phyloP scores from a whole-genome alignment of 2,113 vertebrate species.

The Pluvianellus socialis region DNA sequence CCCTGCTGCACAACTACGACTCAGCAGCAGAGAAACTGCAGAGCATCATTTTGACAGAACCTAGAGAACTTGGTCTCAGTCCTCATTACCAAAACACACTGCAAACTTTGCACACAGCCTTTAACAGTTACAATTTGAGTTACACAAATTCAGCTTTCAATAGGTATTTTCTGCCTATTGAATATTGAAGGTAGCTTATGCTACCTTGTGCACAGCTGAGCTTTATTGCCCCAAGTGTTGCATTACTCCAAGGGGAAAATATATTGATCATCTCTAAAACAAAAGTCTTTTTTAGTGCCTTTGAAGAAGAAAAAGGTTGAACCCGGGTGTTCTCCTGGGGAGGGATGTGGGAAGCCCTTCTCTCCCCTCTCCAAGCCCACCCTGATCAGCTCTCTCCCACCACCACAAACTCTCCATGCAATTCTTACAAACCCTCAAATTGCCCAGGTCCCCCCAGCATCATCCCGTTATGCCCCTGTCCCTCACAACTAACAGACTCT shows the following conservation, averaged over 20 bases:
- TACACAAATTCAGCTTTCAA: not conserved
- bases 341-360: not conserved
- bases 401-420: not conserved
- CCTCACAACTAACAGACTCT: not conserved
- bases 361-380: not conserved
- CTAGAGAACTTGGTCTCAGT: not conserved
- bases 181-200: too few relatives aligned
- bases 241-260: not conserved
- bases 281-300: not conserved
- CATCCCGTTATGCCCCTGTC: not conserved
- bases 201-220: not conserved
- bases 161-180: too few relatives aligned
- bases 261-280: not conserved
- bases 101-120: not conserved
- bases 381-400: not conserved
- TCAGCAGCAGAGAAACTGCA: not conserved
- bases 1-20: not conserved
- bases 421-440: not conserved
- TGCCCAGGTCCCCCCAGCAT: not conserved
- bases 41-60: not conserved
- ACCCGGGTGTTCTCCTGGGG: not conserved
- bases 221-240: not conserved
- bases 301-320: not conserved
- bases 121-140: not conserved
- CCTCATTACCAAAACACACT: not conserved